Evolutionary conservation across 2,888 invertebrate genomes (phyloP), one percentile per base, ranked within the genome.

Genomic region (Perdita meconis): DNA sequence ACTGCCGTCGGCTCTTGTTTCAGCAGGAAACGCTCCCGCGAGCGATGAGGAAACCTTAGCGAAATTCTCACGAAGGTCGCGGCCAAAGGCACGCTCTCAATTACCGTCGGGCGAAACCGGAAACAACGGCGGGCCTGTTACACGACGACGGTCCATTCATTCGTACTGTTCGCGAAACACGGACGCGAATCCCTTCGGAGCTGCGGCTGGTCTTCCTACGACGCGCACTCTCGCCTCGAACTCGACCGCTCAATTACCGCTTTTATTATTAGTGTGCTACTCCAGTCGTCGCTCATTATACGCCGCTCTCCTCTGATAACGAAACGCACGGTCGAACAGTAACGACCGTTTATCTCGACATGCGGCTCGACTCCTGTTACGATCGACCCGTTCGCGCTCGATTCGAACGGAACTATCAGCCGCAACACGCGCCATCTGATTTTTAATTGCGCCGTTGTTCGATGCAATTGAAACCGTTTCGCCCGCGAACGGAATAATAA

Each of bases 221-320:
- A 63, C 69, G 47, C 69, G 47, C 57, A 66, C 72, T 61, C 69
- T 61, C 75, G 78, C 70, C 75, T 73, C 82, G 78, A 75, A 81
- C 83, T 68, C 81, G 78, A 81, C 72, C 86, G 84, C 79, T 89
- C 86, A 84, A 89, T 89, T 88, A 87, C 86, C 78, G 70, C 76
- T 80, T 86, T 87, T 88, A 89, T 88, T 88, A 88, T 89, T 89
- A 88, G 87, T 84, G 80, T 67, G 84, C 77, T 86, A 77, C 84
- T 81, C 78, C 81, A 77, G 74, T 73, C 59, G 70, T 57, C 71
- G 76, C 86, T 85, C 85, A 85, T 85, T 85, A 85, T 82, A 73
- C 77, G 70, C 55, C 66, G 63, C 76, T 78, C 76, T 61, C 60
- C 77, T 50, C 38, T 59, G 80, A 84, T 85, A 84, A 80, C 80